Base-by-base conservation (phyloP, 2,888 invertebrate species). In the Tortrix viridana region DNA sequence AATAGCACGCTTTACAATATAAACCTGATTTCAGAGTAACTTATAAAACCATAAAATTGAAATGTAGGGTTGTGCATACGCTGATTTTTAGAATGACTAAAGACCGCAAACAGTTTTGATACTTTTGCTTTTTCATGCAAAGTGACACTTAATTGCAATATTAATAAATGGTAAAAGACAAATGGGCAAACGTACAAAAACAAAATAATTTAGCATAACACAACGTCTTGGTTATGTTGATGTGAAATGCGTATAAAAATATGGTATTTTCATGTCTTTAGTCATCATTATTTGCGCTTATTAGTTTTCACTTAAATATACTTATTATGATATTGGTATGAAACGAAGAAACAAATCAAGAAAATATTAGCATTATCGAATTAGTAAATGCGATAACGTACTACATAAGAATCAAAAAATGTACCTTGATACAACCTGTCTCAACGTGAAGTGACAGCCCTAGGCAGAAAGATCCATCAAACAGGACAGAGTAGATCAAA, bases 311-410 rank as follows among this genome's bases (percentile, higher is more conserved):
- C 56, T 62, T 57, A 20, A n/a, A 26, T 12, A 46, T 62, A 62
- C 18, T 62, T 62, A 62, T 62, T 50, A 57, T 55, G 48, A 32
- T 49, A 60, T 38, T 55, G 56, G 38, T 23, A 56, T 37, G 37
- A 50, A 56, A 56, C 55, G 46, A 2, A 48, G 12, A 14, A 50
- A 49, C 14, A 18, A 20, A 52, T 12, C n/a, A 46, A 37, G 19
- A n/a, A 43, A 26, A 26, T 16, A 16, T 38, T 16, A 23, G 22
- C 12, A 32, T 20, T 19, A 43, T 56, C 44, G 44, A 20, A 56
- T 56, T 56, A 49, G 48, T 62, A 46, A 62, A 56, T 56, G 55
- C 50, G 49, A 7, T 32, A 32, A 32, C 32, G 12, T 19, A 5
- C 20, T 26, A 23, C 2, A 26, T 49, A 16, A 18, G 14, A 5